Evolutionary conservation across 2,113 vertebrate species (phyloP), one percentile per base, ranked within the genome.

Genomic region (Cyphomyrus discorhynchus): DNA sequence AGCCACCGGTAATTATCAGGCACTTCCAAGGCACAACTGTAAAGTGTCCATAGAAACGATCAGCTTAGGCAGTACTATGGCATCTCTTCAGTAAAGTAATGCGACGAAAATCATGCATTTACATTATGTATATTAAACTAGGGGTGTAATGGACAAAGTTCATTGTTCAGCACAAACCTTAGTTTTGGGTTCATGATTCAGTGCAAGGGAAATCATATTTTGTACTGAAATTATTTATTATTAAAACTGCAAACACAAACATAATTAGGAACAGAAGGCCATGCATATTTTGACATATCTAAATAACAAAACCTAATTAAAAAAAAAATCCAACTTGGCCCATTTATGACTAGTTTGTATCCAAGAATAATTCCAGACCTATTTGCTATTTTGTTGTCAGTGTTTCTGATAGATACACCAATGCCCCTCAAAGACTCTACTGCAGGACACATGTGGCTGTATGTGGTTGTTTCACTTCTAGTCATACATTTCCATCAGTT

Each of bases 1-100:
- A 87, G 86, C 83, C 82, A 52, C 62, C 9, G n/a, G 8, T 27
- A 66, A 89, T 24, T 70, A 70, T 58, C 77, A 89, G 39, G 49
- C 11, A 3, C 1, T 74, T 31, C 45, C 4, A 39, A 70, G 15
- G 45, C n/a, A 10, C 8, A 46, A 88, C n/a, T 66, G 5, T 70
- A 46, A 11, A 19, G 7, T 66, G 39, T 47, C 13, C 39, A 3
- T 35, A 74, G 6, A 77, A 39, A 8, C 35, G 35, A 80, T 7
- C 2, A 35, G 53, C 35, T 42, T 27, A 19, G 35, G 19, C 3
- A 39, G 66, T 42, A 27, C 53, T 42, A 21, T 7, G 42, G 19
- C 66, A 24, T 86, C 42, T 47, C 47, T 80, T 17, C 66, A 19
- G 31, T 35, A 7, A 77, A 39, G 66, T 35, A 11, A 77, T 17